Percentiles rank a stretch among this genome's conserved stretches.
phyloP scores from a whole-genome alignment of 2,888 invertebrate species.

The Platycheirus rosarum region DNA sequence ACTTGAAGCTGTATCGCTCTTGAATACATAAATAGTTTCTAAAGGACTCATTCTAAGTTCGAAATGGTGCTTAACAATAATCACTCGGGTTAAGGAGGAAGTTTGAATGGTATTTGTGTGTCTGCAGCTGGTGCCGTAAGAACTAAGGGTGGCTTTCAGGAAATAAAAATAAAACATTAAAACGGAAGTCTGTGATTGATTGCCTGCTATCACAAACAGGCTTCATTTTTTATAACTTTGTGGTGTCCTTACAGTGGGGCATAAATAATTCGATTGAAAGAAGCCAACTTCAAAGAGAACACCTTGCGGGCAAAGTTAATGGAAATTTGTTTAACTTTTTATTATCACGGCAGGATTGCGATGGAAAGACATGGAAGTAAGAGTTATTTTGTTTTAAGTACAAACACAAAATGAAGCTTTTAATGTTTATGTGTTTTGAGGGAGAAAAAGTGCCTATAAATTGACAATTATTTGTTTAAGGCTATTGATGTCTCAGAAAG shows the following conservation, averaged over 20 bases:
- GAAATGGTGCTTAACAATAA: conserved; percentile 7
- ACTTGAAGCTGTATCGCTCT: conserved; percentile 31
- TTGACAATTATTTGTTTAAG: neutral
- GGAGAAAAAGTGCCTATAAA: neutral
- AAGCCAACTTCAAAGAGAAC: conserved; percentile 12
- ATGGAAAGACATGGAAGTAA: neutral
- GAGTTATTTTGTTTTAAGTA: neutral
- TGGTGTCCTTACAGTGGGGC: neutral
- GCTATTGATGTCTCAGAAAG: too few species aligned
- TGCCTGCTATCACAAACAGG: conserved; percentile 2
- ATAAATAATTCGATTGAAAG: conserved; percentile 26
- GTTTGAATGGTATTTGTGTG: neutral
- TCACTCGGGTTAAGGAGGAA: conserved; percentile 10
- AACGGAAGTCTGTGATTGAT: conserved; percentile 5
- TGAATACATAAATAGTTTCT: conserved; percentile 46
- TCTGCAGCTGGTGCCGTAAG: neutral
- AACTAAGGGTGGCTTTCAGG: neutral
- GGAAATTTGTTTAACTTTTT: neutral
- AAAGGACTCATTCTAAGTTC: conserved; percentile 10
- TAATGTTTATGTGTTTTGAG: conserved; percentile 1
- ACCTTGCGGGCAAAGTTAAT: conserved; percentile 3
- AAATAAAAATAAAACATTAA: conserved; percentile 5
- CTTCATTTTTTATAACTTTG: conserved; percentile 5
- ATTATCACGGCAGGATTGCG: neutral
- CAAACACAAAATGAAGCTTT: conserved; percentile 25